Evolutionary conservation across 1,140 invertebrate genomes (phyloP).

Genomic region (Lasioglossum baleicum): DNA sequence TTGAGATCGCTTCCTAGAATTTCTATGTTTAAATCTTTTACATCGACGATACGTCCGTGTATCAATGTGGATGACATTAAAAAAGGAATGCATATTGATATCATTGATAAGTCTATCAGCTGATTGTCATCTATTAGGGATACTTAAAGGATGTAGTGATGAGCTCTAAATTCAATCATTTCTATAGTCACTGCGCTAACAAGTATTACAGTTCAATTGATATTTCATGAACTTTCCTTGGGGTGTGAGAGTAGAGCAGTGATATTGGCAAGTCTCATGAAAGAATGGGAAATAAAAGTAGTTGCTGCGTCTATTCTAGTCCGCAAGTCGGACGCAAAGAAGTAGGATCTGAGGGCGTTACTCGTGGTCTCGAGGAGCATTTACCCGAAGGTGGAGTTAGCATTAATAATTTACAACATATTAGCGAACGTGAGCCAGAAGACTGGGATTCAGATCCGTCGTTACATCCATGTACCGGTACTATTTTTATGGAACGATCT

Average conservation of each 20-base stretch:
- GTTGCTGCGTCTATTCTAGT: constrained; percentile 88
- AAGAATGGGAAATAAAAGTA: constrained; percentile 88
- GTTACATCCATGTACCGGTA: constrained; percentile 95
- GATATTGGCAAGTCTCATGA: constrained; percentile 17
- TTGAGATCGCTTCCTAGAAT: background rate
- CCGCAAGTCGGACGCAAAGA: constrained; percentile 81
- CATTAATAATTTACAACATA: constrained; percentile 96
- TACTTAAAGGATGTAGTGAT: constrained; percentile 40
- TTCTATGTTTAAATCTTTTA: background rate
- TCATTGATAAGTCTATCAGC: constrained; percentile 47
- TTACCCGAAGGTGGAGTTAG: constrained; percentile 89
- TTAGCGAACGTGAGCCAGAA: constrained; percentile 97
- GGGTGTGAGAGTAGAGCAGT: constrained; percentile 12
- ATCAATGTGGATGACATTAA: constrained; percentile 45
- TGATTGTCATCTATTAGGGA: constrained; percentile 52
- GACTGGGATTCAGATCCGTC: constrained; percentile 97
- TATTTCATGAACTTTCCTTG: constrained; percentile 17
- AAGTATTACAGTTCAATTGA: constrained; percentile 16
- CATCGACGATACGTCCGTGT: constrained; percentile 1
- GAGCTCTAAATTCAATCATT: constrained; percentile 19
- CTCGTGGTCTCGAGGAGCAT: constrained; percentile 83
- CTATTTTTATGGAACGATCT: constrained; percentile 97
- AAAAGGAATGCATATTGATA: constrained; percentile 24
- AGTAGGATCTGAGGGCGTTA: constrained; percentile 76
- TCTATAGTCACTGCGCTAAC: background rate